A percentile compares a stretch with the other conserved stretches of the same genome.
Evolutionary conservation across 2,888 invertebrate genomes (phyloP).

Genomic region (Diogma glabrata): DNA sequence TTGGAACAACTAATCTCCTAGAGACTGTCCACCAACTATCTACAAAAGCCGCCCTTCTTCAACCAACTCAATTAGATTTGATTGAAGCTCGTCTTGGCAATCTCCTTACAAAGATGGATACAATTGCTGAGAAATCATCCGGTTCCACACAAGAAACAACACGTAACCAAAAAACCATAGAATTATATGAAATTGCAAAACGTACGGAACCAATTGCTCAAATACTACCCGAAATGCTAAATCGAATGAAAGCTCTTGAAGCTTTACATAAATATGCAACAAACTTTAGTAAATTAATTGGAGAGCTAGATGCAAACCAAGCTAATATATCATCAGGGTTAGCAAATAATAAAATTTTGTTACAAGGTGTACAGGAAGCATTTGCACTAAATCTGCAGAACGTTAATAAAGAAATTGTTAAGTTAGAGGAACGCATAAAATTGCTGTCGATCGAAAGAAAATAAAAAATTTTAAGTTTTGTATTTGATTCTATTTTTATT

Average conservation of each 20-base stretch:
- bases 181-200: slow-evolving; percentile 78
- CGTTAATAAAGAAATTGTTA: slow-evolving; percentile 61
- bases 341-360: slow-evolving; percentile 63
- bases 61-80: slow-evolving; percentile 69
- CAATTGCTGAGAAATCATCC: slow-evolving; percentile 45
- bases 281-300: slow-evolving; percentile 73
- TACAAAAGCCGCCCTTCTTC: slow-evolving; percentile 67
- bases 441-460: slow-evolving; percentile 36
- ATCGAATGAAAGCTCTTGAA: slow-evolving; percentile 77
- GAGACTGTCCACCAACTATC: slow-evolving; percentile 69
- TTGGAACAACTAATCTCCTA: slow-evolving; percentile 40
- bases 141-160: slow-evolving; percentile 46
- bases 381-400: slow-evolving; percentile 69
- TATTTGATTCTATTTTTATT: too few relatives aligned
- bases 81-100: slow-evolving; percentile 70
- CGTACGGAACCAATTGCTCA: slow-evolving; percentile 70
- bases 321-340: slow-evolving; percentile 56
- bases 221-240: slow-evolving; percentile 65
- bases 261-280: slow-evolving; percentile 85
- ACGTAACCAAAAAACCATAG: slow-evolving; percentile 45
- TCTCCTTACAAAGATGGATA: slow-evolving; percentile 66
- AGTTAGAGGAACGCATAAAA: slow-evolving; percentile 59
- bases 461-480: too few relatives aligned
- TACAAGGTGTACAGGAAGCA: slow-evolving; percentile 70
- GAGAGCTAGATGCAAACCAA: slow-evolving; percentile 68